These are phyloP conservation scores for Sebastolobus alascanus DNA, from an alignment of 2,797 vertebrate species.

Conservation along the genomic window DNA sequence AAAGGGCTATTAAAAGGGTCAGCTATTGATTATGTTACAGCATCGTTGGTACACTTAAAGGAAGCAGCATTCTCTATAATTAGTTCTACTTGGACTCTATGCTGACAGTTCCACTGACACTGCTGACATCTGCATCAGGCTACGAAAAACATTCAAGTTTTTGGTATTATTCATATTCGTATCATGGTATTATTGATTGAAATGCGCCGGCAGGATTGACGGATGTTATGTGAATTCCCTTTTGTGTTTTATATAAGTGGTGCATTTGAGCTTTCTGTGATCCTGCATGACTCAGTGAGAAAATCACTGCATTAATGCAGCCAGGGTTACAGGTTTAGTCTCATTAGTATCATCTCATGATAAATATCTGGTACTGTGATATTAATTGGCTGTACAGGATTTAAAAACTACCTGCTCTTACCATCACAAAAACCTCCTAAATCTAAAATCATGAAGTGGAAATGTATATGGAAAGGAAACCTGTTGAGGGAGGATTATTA, in stretches of 20 bases:
- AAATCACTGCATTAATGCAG: conserved; percentile 1
- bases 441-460: not conserved
- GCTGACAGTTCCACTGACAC: conserved; percentile 38
- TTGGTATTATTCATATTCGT: not conserved
- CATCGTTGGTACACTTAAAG: conserved; percentile 28
- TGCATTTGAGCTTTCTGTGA: conserved; percentile 12
- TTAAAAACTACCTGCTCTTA: not conserved
- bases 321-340: not conserved
- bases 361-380: not conserved
- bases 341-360: not conserved
- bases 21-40: conserved; percentile 59
- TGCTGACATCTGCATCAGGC: conserved; percentile 44
- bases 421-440: not conserved
- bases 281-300: conserved; percentile 14
- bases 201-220: not conserved
- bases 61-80: conserved; percentile 48
- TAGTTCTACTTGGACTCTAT: conserved; percentile 10
- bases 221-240: conserved; percentile 20
- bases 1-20: conserved; percentile 48
- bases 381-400: conserved; percentile 1
- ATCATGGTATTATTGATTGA: conserved; percentile 14
- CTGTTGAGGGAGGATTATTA: not conserved
- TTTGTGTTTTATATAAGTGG: conserved; percentile 8
- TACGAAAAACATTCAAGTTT: not conserved
- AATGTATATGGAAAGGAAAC: not conserved